Evolutionary conservation across 2,797 vertebrate genomes (phyloP), one percentile per base, ranked within the genome.

Genomic region (Tarsius wallacei): DNA sequence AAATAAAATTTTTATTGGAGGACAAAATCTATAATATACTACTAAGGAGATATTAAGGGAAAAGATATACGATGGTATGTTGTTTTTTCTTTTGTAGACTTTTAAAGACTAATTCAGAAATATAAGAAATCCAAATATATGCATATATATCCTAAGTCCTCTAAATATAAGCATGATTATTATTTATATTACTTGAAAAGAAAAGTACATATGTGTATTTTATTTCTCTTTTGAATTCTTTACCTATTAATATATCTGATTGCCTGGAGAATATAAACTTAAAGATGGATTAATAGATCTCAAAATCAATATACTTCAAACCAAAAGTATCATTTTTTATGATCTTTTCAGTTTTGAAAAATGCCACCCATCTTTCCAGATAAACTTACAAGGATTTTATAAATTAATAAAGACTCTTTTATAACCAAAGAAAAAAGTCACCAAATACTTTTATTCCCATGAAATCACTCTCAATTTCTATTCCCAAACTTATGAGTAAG

Each of bases 91-190:
- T 42, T 42, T 82, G 3, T 47, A 26, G 9, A 68, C 17, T 84
- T 93, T 66, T 80, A 84, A 88, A 87, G 36, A 47, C 13, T 42
- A 51, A 78, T 53, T 59, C 5, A 66, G 16, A 64, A 80, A n/a
- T 17, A 59, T 17, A 33, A 14, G 1, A 17, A 59, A 66, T 24
- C 15, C 2, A 28, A 63, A 63, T 17, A 16, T 42, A 76, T 66
- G 4, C 26, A 51, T 64, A 16, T 13, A 74, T 3, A 84, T 63
- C 13, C 1, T 84, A 6, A 78, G 2, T 80, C 31, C 13, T 85
- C 33, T 74, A 95, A 94, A 87, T 92, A 70, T 73, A 4, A 68
- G 28, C 9, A 68, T 36, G 71, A 77, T 89, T 93, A 31, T 61
- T 42, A 42, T 26, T 64, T 36, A 70, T 33, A 78, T 78, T 63